Percentiles rank a stretch among this genome's conserved stretches.
Evolutionary conservation across 2,888 invertebrate species (phyloP).

Genomic region (Mamestra brassicae): DNA sequence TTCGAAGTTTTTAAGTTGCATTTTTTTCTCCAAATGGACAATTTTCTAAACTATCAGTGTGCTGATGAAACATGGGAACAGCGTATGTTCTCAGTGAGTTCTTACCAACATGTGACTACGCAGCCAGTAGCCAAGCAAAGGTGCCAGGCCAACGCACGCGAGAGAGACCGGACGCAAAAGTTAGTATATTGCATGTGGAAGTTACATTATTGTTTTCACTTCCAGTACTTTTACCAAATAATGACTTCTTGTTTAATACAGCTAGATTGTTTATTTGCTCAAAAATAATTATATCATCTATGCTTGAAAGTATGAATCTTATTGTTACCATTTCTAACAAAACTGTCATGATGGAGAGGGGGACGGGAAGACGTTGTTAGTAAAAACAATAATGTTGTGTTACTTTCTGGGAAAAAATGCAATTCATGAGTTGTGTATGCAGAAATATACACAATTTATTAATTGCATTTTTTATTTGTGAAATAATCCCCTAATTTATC

Average conservation of each 20-base stretch:
- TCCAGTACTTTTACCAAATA: constrained; percentile 31
- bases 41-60: constrained; percentile 80
- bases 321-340: not conserved
- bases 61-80: constrained; percentile 82
- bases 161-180: constrained; percentile 96
- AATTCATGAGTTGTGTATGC: too few relatives aligned
- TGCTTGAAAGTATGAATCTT: not conserved
- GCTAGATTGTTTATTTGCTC: not conserved
- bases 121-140: constrained; percentile 91
- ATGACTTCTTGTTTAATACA: not conserved
- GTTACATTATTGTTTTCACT: constrained; percentile 18
- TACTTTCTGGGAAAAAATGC: too few relatives aligned
- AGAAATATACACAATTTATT: too few relatives aligned
- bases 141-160: constrained; percentile 95
- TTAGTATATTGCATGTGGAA: constrained; percentile 83
- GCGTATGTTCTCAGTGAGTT: constrained; percentile 72
- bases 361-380: too few relatives aligned
- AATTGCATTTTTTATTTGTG: not conserved
- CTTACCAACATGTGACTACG: constrained; percentile 76
- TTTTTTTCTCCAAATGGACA: constrained; percentile 73
- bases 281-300: not conserved
- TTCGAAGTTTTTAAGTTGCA: not conserved
- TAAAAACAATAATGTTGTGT: too few relatives aligned
- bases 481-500: not conserved
- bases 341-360: too few relatives aligned